A percentile compares a stretch with the other conserved stretches of the same genome.
Evolutionary conservation across 2,888 invertebrate genomes (phyloP).

Genomic region (Leptopilina myrica): DNA sequence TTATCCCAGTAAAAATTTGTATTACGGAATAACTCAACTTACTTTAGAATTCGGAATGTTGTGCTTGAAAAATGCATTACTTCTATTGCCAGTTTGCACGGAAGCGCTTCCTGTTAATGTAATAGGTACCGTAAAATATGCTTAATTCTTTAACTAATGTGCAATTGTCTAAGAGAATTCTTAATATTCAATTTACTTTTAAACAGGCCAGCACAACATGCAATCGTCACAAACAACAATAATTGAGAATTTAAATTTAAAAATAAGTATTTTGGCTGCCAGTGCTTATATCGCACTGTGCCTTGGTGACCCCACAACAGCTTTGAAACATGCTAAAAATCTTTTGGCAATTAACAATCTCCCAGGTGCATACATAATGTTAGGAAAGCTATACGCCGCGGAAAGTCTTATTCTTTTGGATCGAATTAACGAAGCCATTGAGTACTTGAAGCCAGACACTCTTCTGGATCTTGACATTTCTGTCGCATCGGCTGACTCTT

Average conservation of each 20-base stretch:
- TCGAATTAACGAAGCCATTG: conserved; percentile 88
- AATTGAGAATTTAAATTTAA: conserved; percentile 71
- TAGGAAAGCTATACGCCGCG: conserved; percentile 93
- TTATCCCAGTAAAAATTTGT: conserved; percentile 82
- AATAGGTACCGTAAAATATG: not conserved
- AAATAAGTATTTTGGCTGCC: conserved; percentile 84
- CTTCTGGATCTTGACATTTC: conserved; percentile 79
- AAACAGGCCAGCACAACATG: conserved; percentile 60
- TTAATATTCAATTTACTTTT: conserved; percentile 24
- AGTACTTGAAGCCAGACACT: conserved; percentile 88
- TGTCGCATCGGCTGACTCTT: conserved; percentile 66
- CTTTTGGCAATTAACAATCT: conserved; percentile 85
- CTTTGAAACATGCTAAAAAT: conserved; percentile 87
- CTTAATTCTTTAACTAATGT: not conserved
- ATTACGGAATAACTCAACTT: conserved; percentile 91
- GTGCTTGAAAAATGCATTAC: conserved; percentile 90
- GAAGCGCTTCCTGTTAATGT: conserved; percentile 5
- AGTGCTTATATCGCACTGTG: conserved; percentile 91
- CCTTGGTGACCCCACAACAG: conserved; percentile 89
- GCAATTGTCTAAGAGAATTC: not conserved
- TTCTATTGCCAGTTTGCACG: conserved; percentile 80
- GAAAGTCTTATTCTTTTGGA: conserved; percentile 91
- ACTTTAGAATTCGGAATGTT: conserved; percentile 93
- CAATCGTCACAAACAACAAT: conserved; percentile 62
- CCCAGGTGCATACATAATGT: conserved; percentile 85